These are phyloP conservation scores for Cnemophilus loriae DNA, from an alignment of 2,113 vertebrate species.

Conservation along the genomic window DNA sequence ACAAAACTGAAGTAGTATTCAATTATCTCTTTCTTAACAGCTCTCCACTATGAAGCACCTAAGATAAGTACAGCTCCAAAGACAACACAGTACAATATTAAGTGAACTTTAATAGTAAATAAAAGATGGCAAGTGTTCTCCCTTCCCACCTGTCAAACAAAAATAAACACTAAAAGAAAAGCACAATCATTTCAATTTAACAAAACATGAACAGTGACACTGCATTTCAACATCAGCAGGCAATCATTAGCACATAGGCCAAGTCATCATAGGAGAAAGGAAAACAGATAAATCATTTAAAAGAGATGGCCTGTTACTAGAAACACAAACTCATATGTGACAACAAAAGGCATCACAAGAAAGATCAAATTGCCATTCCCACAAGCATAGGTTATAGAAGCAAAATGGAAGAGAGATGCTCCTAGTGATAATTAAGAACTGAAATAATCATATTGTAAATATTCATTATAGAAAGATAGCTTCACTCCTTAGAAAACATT, in stretches of 20 bases:
- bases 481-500: not conserved
- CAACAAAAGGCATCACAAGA: not conserved
- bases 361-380: not conserved
- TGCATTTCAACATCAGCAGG: not conserved
- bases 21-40: not conserved
- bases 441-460: not conserved
- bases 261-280: not conserved
- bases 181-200: not conserved
- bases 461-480: not conserved
- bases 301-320: not conserved
- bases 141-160: not conserved
- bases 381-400: not conserved
- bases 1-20: not conserved
- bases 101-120: not conserved
- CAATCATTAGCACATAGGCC: not conserved
- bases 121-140: not conserved
- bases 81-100: not conserved
- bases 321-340: not conserved
- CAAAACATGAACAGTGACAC: not conserved
- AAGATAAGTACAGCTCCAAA: not conserved
- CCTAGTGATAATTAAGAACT: not conserved
- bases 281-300: not conserved
- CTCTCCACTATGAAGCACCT: not conserved
- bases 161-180: not conserved
- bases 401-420: not conserved